Evolutionary conservation across 1,140 invertebrate species (phyloP).

Genomic region (Coenobita brevimanus): DNA sequence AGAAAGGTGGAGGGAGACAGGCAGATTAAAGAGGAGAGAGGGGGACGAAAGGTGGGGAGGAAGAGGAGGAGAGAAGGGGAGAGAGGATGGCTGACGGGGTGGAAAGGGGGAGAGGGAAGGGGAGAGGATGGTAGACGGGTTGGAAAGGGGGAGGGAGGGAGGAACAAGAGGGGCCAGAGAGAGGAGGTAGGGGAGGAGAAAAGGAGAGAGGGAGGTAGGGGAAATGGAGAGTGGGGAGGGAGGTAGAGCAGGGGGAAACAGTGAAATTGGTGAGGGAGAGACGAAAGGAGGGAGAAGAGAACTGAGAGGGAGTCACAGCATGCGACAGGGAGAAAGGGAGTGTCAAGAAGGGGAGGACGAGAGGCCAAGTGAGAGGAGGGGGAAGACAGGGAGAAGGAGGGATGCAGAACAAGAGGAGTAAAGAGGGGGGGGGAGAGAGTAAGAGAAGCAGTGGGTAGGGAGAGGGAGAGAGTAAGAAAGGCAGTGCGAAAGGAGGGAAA

Average conservation of each 20-base stretch:
- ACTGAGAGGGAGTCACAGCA: background rate
- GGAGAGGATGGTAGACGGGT: slow-evolving; percentile 16
- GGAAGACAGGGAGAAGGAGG: background rate
- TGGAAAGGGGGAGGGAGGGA: slow-evolving; percentile 21
- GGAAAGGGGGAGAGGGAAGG: background rate
- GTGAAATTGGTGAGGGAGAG: too few relatives aligned
- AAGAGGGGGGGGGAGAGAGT: background rate
- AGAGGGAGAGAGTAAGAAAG: too few relatives aligned
- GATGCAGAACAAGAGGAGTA: too few relatives aligned
- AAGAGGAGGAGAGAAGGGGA: background rate
- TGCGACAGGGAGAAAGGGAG: background rate
- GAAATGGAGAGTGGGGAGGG: background rate
- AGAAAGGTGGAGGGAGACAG: background rate
- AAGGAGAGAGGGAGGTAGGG: background rate
- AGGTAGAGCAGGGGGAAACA: too few relatives aligned
- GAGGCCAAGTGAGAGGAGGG: background rate
- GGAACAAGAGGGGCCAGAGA: background rate
- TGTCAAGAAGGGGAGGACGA: background rate
- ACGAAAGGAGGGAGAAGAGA: background rate
- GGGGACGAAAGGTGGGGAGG: too few relatives aligned
- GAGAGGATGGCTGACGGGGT: background rate
- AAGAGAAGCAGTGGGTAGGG: background rate
- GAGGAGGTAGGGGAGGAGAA: background rate
- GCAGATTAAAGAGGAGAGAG: background rate
- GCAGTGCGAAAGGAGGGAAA: too few relatives aligned